These are phyloP conservation scores for Pseudochaenichthys georgianus DNA, from an alignment of 2,797 vertebrate genomes.

Conservation along the genomic window DNA sequence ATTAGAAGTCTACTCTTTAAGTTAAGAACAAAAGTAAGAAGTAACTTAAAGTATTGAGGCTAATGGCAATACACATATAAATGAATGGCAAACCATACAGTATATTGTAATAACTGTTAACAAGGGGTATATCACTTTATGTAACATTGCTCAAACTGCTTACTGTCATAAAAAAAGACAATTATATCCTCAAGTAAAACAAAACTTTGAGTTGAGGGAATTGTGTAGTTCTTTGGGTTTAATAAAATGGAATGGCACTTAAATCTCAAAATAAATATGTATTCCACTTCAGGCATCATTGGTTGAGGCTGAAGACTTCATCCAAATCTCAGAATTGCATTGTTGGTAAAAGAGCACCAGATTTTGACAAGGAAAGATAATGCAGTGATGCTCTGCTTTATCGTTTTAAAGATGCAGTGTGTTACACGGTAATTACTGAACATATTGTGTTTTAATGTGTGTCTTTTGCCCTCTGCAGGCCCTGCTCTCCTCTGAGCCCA, in stretches of 20 bases:
- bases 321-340: background rate
- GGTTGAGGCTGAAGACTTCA: background rate
- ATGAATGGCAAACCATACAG: no score
- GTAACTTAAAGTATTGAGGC: background rate
- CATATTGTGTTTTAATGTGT: background rate
- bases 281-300: background rate
- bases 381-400: no score
- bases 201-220: background rate
- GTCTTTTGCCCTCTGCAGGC: slow-evolving; percentile 79
- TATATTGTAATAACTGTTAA: background rate
- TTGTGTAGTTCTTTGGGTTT: background rate
- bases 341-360: background rate
- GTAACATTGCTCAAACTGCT: background rate
- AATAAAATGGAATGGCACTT: background rate
- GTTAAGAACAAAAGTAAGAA: background rate
- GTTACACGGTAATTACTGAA: no score
- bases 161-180: no score
- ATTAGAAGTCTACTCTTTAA: background rate
- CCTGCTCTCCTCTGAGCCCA: slow-evolving; percentile 93
- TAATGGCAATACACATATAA: no score
- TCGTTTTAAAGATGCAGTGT: no score
- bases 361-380: no score
- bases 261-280: no score
- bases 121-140: background rate
- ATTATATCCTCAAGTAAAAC: no score